phyloP scores from a whole-genome alignment of 2,113 vertebrate species.

The Nycticorax nycticorax region DNA sequence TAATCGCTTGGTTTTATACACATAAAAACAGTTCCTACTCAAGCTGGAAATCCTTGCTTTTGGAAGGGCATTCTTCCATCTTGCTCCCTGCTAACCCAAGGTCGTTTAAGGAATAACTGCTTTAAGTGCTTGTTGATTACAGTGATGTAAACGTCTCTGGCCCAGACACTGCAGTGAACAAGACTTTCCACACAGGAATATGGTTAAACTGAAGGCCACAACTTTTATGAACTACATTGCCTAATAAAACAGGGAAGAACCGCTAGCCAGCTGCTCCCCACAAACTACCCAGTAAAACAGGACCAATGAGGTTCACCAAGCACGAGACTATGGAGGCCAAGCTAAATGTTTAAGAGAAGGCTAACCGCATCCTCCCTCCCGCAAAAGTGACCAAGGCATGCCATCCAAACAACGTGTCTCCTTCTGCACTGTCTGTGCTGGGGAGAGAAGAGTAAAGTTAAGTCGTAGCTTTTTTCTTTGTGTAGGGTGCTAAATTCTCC shows the following conservation, averaged over 20 bases:
- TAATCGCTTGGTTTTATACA: conserved; percentile 29
- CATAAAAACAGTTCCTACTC: background rate
- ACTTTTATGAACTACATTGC: conserved; percentile 42
- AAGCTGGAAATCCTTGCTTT: conserved; percentile 43
- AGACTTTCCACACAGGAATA: conserved; percentile 54
- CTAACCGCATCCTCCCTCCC: background rate
- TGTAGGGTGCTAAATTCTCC: background rate
- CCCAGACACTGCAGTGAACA: background rate
- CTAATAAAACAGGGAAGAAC: conserved; percentile 55
- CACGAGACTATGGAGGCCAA: background rate
- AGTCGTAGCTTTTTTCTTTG: background rate
- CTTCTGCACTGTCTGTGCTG: background rate
- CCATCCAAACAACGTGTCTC: background rate
- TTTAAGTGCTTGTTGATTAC: conserved; percentile 17
- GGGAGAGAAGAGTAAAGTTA: background rate
- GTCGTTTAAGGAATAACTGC: conserved; percentile 28
- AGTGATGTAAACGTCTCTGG: conserved; percentile 36
- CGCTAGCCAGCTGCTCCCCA: conserved; percentile 15
- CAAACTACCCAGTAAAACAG: conserved; percentile 38
- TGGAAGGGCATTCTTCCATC: conserved; percentile 21
- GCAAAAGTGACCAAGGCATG: background rate
- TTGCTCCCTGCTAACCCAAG: conserved; percentile 43
- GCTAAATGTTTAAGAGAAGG: conserved; percentile 47
- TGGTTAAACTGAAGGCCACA: conserved; percentile 30
- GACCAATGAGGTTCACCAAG: conserved; percentile 52